Base-by-base conservation (phyloP, 1,140 invertebrate species). In the Nephila pilipes region DNA sequence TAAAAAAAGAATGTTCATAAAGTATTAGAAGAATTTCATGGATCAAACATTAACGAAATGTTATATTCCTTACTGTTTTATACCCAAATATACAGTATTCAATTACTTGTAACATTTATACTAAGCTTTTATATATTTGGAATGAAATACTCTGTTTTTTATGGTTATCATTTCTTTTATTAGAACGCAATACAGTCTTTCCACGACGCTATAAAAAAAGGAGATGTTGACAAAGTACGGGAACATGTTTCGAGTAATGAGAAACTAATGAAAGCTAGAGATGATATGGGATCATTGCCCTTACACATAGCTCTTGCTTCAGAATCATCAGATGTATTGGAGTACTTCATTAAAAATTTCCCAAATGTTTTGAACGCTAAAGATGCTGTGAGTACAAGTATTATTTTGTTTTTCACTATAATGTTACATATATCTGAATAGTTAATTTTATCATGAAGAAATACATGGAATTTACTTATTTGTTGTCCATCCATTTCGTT, bases 231-330 rank as follows among this genome's bases (percentile, higher is more conserved):
- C 8, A 93, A 57, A 69, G 88, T 96, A 1, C 93, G 94, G 38
- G 63, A 94, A 57, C 38, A 95, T 29, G 94, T 96, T 92, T 94
- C 90, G 5, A 93, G 94, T 16, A 93, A 95, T 65, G 95, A 95
- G 85, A 94, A 95, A 88, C 93, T 96, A 20, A 93, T 95, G 32
- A 63, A 95, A 93, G 95, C 95, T 55, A 85, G 94, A 85, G 95
- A 96, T 93, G 93, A 94, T 36, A 94, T 94, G 38, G 96, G 96
- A 5, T 95, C 95, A 65, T 95, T 95, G 12, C 95, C 95, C 22
- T 94, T 96, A 8, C 95, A 96, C 63, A 75, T 94, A 1, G 94
- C 94, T 36, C 92, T 92, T 22, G 36, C 75, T 54, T 25, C 58
- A 18, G 87, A 93, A 6, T 83, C 94, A 58, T 12, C 89, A 12